Percentiles rank a stretch among this genome's conserved stretches.
phyloP scores from a whole-genome alignment of 2,113 vertebrate genomes.

The Parotia lawesii region DNA sequence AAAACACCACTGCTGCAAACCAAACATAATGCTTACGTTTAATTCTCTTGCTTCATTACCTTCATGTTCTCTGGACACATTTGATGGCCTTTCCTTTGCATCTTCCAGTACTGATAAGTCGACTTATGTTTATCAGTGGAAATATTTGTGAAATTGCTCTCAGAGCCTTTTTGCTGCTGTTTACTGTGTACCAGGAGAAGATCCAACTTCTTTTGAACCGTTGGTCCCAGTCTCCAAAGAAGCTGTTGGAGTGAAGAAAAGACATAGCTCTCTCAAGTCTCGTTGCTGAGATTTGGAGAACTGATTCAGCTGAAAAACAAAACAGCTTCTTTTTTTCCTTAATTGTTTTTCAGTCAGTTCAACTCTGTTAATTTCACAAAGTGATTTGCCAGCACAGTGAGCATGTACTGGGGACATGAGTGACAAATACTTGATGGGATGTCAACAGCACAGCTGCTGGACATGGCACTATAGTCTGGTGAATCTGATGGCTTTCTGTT shows the following conservation, averaged over 20 bases:
- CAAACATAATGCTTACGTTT: not conserved
- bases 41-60: not conserved
- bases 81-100: not conserved
- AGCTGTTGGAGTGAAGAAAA: not conserved
- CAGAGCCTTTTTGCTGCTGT: not conserved
- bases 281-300: not conserved
- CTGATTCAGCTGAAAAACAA: not conserved
- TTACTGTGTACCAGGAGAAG: not conserved
- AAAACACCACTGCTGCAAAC: not conserved
- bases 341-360: not conserved
- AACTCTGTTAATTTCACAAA: not conserved
- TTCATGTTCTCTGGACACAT: not conserved
- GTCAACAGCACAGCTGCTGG: not conserved
- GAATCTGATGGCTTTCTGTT: not conserved
- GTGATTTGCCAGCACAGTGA: not conserved
- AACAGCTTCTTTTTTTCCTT: not conserved
- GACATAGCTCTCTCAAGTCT: fast-evolving
- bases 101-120: not conserved
- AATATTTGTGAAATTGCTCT: not conserved
- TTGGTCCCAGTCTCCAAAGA: not conserved
- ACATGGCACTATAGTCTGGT: not conserved
- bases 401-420: not conserved
- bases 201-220: not conserved
- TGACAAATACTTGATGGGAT: not conserved
- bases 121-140: not conserved